These are phyloP conservation scores for Capricornis sumatraensis DNA, from an alignment of 2,113 vertebrate genomes.

Conservation along the genomic window DNA sequence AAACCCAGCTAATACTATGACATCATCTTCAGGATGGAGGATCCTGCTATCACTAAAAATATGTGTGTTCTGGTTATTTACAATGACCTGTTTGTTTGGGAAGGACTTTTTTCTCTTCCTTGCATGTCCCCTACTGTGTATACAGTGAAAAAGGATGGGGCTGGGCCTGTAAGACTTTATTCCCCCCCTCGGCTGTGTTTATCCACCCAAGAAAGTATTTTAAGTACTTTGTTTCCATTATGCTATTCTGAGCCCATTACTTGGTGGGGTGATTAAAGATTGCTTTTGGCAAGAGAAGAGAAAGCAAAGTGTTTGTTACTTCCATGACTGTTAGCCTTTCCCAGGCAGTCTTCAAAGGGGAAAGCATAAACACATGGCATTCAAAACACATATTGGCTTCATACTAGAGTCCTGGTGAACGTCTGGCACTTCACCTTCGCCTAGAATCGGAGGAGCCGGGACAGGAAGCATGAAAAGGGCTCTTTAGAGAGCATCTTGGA, in stretches of 20 bases:
- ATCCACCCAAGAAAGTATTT: conserved; percentile 73
- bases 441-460: background rate
- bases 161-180: background rate
- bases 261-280: conserved; percentile 74
- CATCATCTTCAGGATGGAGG: background rate
- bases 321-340: conserved; percentile 55
- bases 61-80: background rate
- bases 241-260: conserved; percentile 75
- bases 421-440: conserved; percentile 37
- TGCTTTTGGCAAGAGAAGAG: conserved; percentile 73
- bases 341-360: conserved; percentile 66
- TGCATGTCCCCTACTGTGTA: background rate
- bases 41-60: background rate
- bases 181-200: conserved; percentile 46
- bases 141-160: background rate
- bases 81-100: background rate
- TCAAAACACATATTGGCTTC: conserved; percentile 36
- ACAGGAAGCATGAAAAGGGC: background rate
- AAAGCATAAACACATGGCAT: conserved; percentile 56
- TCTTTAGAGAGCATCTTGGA: background rate
- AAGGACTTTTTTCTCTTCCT: background rate
- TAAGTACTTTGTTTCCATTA: conserved; percentile 76
- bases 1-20: background rate
- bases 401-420: background rate
- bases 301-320: conserved; percentile 62